Evolutionary conservation across 2,113 vertebrate species (phyloP).

Genomic region (Fregata magnificens): DNA sequence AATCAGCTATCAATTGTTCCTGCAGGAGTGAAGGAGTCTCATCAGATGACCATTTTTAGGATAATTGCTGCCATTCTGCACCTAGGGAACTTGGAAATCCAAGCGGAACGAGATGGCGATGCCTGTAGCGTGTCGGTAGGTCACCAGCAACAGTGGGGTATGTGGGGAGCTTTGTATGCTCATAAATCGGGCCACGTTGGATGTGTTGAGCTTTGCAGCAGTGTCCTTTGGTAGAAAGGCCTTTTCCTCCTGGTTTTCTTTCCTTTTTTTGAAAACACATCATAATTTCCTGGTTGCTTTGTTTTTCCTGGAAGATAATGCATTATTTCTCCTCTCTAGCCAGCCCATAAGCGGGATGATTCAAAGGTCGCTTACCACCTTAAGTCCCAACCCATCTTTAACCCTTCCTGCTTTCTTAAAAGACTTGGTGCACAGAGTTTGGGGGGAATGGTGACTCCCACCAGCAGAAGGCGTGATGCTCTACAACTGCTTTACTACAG

Average conservation of each 20-base stretch:
- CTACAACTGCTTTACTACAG: background rate
- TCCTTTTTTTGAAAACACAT: background rate
- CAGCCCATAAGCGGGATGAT: fast-evolving
- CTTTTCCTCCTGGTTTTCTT: background rate
- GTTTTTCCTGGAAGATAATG: background rate
- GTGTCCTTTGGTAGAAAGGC: background rate
- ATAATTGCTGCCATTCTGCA: constrained; percentile 92
- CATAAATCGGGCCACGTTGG: background rate
- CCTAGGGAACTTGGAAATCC: constrained; percentile 87
- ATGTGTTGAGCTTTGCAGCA: background rate
- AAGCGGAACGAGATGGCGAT: constrained; percentile 80
- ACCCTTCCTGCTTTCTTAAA: background rate
- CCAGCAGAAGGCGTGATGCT: background rate
- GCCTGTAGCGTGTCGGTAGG: constrained; percentile 83
- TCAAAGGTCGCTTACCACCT: background rate
- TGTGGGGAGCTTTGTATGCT: background rate
- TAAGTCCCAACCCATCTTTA: background rate
- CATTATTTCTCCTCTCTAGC: background rate
- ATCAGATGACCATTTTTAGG: constrained; percentile 87
- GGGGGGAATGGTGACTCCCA: background rate
- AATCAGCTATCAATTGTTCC: background rate
- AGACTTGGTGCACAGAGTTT: fast-evolving
- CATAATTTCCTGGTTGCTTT: background rate
- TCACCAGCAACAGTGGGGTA: background rate
- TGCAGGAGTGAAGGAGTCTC: constrained; percentile 86